These are phyloP conservation scores for Rhinoderma darwinii DNA, from an alignment of 2,113 vertebrate species.

Conservation along the genomic window DNA sequence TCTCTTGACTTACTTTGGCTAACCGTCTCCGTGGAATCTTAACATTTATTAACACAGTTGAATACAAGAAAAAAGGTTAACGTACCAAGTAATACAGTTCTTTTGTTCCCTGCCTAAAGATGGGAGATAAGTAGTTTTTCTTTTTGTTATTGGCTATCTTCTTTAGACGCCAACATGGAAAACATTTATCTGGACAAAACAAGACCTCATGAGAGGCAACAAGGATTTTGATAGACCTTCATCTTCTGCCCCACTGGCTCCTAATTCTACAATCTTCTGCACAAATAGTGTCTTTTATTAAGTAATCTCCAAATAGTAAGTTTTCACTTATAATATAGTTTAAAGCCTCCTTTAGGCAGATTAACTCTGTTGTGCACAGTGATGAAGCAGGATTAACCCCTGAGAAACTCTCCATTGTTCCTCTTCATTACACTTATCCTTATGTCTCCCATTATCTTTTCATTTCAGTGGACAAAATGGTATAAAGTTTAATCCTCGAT, in stretches of 20 bases:
- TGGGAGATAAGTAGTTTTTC: conserved; percentile 61
- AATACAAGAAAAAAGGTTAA: conserved; percentile 16
- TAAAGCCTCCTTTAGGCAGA: conserved; percentile 69
- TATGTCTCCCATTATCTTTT: conserved; percentile 73
- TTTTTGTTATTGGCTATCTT: conserved; percentile 59
- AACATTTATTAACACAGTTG: conserved; percentile 29
- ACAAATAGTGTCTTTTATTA: conserved; percentile 73
- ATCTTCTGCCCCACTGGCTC: conserved; percentile 70
- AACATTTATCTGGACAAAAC: conserved; percentile 67
- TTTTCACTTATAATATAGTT: conserved; percentile 69
- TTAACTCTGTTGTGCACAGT: conserved; percentile 73
- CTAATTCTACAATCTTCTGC: conserved; percentile 74
- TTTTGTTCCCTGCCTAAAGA: conserved; percentile 5
- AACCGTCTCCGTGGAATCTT: neutral
- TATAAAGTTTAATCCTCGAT: conserved; percentile 69
- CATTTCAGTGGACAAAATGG: conserved; percentile 71
- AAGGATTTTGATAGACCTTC: conserved; percentile 67
- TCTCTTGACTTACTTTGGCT: neutral
- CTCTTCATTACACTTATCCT: conserved; percentile 75
- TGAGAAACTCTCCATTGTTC: conserved; percentile 71
- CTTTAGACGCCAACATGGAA: conserved; percentile 66
- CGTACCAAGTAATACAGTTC: neutral
- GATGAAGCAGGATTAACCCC: conserved; percentile 75
- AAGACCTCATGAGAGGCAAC: conserved; percentile 67
- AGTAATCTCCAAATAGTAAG: conserved; percentile 73